Evolutionary conservation across 2,113 vertebrate genomes (phyloP).

Genomic region (Alligator sinensis): DNA sequence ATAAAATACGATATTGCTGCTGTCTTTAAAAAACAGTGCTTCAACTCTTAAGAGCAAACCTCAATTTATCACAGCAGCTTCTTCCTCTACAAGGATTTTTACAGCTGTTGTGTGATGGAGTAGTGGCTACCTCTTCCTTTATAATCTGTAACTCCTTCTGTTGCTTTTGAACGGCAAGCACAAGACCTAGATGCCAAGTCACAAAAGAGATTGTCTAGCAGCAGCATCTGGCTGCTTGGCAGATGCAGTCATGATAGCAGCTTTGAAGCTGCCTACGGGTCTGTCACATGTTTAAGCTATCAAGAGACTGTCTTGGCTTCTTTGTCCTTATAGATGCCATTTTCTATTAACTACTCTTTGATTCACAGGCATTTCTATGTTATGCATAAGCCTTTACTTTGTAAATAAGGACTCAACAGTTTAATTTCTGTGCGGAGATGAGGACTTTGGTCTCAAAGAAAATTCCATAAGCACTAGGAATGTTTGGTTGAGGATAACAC

Average conservation of each 20-base stretch:
- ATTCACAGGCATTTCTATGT: conserved; percentile 28
- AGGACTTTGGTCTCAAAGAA: rapidly evolving
- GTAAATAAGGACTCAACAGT: neutral
- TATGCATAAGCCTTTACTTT: conserved; percentile 15
- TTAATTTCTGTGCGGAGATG: neutral
- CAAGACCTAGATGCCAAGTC: conserved; percentile 62
- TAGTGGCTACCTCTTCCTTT: neutral
- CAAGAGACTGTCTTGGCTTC: conserved; percentile 67
- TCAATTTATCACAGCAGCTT: neutral
- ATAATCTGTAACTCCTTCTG: conserved; percentile 38
- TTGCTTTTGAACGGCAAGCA: conserved; percentile 47
- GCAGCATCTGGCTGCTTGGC: conserved; percentile 78
- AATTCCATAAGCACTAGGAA: neutral
- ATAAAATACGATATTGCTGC: neutral
- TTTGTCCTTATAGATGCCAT: conserved; percentile 62
- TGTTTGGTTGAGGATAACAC: neutral
- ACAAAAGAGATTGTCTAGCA: conserved; percentile 68
- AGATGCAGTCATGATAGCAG: conserved; percentile 58
- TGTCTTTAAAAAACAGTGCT: neutral
- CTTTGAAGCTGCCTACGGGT: conserved; percentile 76
- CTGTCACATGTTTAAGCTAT: conserved; percentile 62
- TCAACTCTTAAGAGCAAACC: neutral
- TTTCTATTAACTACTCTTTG: conserved; percentile 56
- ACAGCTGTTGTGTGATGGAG: neutral
- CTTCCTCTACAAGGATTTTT: neutral